Percentiles rank a stretch among this genome's conserved stretches.
Evolutionary conservation across 2,888 invertebrate genomes (phyloP).

Genomic region (Phortica magna): DNA sequence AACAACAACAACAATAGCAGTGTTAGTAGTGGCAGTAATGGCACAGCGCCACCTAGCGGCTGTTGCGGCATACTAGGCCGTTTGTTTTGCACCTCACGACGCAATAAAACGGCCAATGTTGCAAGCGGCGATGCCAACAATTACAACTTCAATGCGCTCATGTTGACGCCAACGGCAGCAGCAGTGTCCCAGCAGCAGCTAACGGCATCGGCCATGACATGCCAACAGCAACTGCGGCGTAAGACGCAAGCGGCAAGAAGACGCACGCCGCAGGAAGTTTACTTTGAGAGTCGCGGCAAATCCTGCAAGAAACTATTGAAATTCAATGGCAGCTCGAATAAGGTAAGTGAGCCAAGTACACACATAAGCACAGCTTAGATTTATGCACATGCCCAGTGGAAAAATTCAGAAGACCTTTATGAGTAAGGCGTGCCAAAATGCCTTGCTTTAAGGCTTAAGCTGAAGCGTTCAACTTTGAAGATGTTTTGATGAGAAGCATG

Average conservation of each 20-base stretch:
- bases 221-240: constrained; percentile 37
- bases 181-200: constrained; percentile 23
- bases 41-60: constrained; percentile 50
- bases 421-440: no score
- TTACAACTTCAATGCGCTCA: constrained; percentile 25
- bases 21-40: constrained; percentile 48
- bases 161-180: constrained; percentile 35
- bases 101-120: constrained; percentile 68
- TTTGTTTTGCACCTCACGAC: constrained; percentile 61
- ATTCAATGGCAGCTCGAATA: constrained; percentile 90
- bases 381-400: no score
- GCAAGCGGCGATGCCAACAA: constrained; percentile 54
- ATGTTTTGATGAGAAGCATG: no score
- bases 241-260: constrained; percentile 60
- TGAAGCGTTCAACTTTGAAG: no score
- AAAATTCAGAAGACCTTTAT: no score
- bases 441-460: no score
- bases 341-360: constrained; percentile 79
- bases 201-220: constrained; percentile 33
- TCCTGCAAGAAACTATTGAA: constrained; percentile 89
- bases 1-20: constrained; percentile 47
- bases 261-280: constrained; percentile 81
- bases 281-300: constrained; percentile 88
- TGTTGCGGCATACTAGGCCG: constrained; percentile 72
- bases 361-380: no score